Evolutionary conservation across 2,797 vertebrate species (phyloP).

Genomic region (Pseudochromis fuscus): DNA sequence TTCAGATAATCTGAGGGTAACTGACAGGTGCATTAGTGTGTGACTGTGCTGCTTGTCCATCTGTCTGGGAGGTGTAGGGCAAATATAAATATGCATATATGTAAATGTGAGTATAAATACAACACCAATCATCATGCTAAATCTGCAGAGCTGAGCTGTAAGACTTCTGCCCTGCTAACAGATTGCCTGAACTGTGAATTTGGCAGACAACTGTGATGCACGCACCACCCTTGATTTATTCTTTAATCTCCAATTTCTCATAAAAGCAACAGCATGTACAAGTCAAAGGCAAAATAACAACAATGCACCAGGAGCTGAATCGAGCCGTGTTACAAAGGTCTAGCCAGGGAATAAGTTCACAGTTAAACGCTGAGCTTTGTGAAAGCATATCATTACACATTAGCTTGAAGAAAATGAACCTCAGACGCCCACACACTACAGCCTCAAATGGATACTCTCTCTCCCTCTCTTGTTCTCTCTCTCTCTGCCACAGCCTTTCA

Average conservation of each 20-base stretch:
- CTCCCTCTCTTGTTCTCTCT: conserved; percentile 2
- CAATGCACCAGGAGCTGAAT: conserved; percentile 3
- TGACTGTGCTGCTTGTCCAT: neutral
- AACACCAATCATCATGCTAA: conserved; percentile 21
- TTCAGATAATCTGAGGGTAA: conserved; percentile 22
- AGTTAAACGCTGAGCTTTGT: conserved; percentile 46
- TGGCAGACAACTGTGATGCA: conserved; percentile 7
- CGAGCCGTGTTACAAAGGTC: conserved; percentile 10
- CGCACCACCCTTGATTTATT: neutral
- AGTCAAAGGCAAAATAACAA: conserved; percentile 11
- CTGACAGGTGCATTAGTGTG: conserved; percentile 18
- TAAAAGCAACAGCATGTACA: conserved; percentile 2
- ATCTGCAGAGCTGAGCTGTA: conserved; percentile 29
- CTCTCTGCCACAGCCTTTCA: conserved; percentile 37
- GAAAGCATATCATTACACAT: conserved; percentile 65
- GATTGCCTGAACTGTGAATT: conserved; percentile 23
- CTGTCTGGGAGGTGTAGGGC: too few relatives aligned
- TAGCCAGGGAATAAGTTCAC: conserved; percentile 34
- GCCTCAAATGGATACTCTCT: conserved; percentile 52
- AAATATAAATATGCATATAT: neutral
- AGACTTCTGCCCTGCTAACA: conserved; percentile 57
- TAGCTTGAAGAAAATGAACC: conserved; percentile 60
- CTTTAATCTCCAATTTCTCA: neutral
- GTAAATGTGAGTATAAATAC: conserved; percentile 58
- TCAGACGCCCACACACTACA: conserved; percentile 66